A percentile compares a stretch with the other conserved stretches of the same genome.
Evolutionary conservation across 2,888 invertebrate genomes (phyloP).

Genomic region (Pyrrhia umbra): DNA sequence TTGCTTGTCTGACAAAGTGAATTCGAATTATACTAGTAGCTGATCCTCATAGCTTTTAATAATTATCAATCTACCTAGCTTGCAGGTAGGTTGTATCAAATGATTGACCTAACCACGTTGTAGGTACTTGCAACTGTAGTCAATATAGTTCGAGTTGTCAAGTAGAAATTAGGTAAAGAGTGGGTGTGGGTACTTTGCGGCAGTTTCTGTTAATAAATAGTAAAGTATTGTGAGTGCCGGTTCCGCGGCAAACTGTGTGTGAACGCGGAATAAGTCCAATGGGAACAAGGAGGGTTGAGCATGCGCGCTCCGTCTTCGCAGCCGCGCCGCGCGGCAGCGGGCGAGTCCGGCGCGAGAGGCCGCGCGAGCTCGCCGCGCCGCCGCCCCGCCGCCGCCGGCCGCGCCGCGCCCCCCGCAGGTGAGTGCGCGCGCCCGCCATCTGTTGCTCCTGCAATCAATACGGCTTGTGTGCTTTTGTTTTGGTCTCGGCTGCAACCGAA

Average conservation of each 20-base stretch:
- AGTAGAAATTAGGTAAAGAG: too few species aligned
- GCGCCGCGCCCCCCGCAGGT: constrained; percentile 12
- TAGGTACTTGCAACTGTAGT: too few species aligned
- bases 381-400: constrained; percentile 30
- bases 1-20: neutral
- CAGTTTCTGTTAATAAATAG: constrained; percentile 3
- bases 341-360: constrained; percentile 62
- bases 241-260: constrained; percentile 2
- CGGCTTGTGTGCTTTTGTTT: constrained; percentile 56
- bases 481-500: constrained; percentile 47
- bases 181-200: too few species aligned
- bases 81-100: neutral
- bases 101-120: neutral
- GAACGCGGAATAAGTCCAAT: constrained; percentile 39
- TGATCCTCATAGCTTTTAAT: neutral
- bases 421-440: constrained; percentile 29
- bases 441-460: constrained; percentile 60
- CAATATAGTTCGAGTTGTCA: too few species aligned
- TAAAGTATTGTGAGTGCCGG: constrained; percentile 12
- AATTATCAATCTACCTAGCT: neutral
- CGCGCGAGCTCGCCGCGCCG: constrained; percentile 49
- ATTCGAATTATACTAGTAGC: neutral
- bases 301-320: constrained; percentile 64
- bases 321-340: constrained; percentile 31
- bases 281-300: constrained; percentile 52